Percentiles rank a stretch among this genome's conserved stretches.
Evolutionary conservation across 2,797 vertebrate genomes (phyloP).

Genomic region (Gallinago nigripennis): DNA sequence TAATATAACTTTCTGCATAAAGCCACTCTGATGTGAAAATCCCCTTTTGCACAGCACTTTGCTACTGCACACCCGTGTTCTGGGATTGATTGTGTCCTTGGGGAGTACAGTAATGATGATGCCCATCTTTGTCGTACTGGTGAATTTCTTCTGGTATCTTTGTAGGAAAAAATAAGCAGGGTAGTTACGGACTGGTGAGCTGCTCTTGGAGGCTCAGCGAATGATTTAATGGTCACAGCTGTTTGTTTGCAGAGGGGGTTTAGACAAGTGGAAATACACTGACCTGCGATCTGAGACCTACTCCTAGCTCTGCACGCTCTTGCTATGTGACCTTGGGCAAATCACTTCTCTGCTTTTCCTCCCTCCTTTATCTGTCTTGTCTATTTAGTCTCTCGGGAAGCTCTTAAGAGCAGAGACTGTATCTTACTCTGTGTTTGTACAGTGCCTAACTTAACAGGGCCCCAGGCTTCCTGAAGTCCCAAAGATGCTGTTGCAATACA

Average conservation of each 20-base stretch:
- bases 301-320: not conserved
- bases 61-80: not conserved
- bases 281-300: not conserved
- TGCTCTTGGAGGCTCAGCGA: not conserved
- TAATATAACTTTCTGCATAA: not conserved
- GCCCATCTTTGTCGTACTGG: fast-evolving
- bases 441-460: not conserved
- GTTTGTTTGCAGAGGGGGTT: not conserved
- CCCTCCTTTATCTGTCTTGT: conserved; percentile 30
- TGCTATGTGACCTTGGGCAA: conserved; percentile 21
- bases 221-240: conserved; percentile 25
- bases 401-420: conserved; percentile 12
- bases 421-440: conserved; percentile 40
- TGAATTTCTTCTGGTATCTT: not conserved
- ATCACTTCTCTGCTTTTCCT: conserved; percentile 7
- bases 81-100: not conserved
- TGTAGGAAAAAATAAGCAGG: not conserved
- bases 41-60: not conserved
- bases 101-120: not conserved
- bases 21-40: not conserved
- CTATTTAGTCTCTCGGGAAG: conserved; percentile 47
- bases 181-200: not conserved
- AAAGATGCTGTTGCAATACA: conserved; percentile 56
- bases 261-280: conserved; percentile 16
- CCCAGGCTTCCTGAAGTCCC: conserved; percentile 45